Conservation (phyloP, 2,888 invertebrate species). For the Pheosia gnoma region DNA sequence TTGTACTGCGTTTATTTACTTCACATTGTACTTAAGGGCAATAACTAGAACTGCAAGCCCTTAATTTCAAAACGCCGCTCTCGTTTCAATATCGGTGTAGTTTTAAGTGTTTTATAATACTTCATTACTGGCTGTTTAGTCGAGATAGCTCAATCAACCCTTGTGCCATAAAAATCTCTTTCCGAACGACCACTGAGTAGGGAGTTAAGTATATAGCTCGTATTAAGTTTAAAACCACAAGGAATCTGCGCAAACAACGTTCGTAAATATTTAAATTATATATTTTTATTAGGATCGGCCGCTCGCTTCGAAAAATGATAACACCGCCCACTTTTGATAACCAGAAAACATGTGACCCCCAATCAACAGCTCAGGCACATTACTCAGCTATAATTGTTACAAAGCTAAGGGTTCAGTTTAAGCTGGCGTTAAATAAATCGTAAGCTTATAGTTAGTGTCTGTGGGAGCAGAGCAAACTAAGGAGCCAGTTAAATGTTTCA, state of each 20-base stretch:
- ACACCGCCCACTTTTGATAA: slow-evolving; percentile 49
- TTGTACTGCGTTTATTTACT: slow-evolving; percentile 78
- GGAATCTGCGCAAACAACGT: no score
- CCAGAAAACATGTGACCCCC: slow-evolving; percentile 48
- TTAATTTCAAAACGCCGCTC: slow-evolving; percentile 71
- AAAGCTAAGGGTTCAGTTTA: slow-evolving; percentile 49
- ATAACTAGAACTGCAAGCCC: slow-evolving; percentile 74
- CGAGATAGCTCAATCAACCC: slow-evolving; percentile 43
- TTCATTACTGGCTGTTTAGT: slow-evolving; percentile 47
- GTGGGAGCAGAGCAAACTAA: slow-evolving; percentile 67
- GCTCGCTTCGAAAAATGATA: slow-evolving; percentile 40
- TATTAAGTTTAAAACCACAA: no score
- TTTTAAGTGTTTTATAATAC: slow-evolving; percentile 63
- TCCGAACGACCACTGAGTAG: background rate
- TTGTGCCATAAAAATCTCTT: slow-evolving; percentile 1
- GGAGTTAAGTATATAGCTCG: background rate
- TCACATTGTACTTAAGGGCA: slow-evolving; percentile 82
- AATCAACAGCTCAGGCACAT: slow-evolving; percentile 39
- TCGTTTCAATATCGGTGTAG: slow-evolving; percentile 58
- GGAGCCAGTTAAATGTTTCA: slow-evolving; percentile 78
- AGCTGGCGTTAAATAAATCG: slow-evolving; percentile 54
- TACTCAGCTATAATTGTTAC: slow-evolving; percentile 34
- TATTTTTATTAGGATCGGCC: slow-evolving; percentile 11
- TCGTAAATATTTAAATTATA: background rate
- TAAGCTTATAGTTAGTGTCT: slow-evolving; percentile 61